Base-by-base conservation (phyloP, 2,888 invertebrate genomes). In the Pardosa pseudoannulata region DNA sequence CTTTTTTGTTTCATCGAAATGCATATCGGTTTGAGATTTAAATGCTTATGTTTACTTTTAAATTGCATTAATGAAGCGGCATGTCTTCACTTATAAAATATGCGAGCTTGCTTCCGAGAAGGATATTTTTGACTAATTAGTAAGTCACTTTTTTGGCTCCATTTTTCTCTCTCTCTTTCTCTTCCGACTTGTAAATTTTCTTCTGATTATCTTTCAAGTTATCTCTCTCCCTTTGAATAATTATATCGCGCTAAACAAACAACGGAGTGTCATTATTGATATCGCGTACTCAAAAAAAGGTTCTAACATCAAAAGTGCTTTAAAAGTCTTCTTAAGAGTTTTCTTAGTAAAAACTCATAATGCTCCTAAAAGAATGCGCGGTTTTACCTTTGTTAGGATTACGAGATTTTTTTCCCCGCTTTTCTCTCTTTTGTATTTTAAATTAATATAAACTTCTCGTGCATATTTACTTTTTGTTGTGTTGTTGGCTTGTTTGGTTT, bases 331-430 rank as follows among this genome's bases (percentile, higher is more conserved):
- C 72, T 36, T 72, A 83, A 83, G 76, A 75, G 76, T 83, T 76
- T 75, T 71, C 64, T 83, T 71, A 23, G 71, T 41, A 83, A 83
- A 83, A 83, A 83, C 76, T 76, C 76, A 76, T 76, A 83, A 73
- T 68, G 67, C 62, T 74, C 29, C 73, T 64, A 64, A 73, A 78
- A 73, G 85, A 78, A 85, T 79, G 79, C 79, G 85, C 74, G 74
- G 79, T 86, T 86, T 86, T 86, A 79, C 85, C 85, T 86, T 86
- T 85, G 83, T 85, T 78, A 78, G 83, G 83, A 85, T 85, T 85
- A 85, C 68, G 50, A 41, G 68, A 29, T 28, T 73, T 79, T 73
- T 76, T 56, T 56, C 56, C 62, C 76, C 36, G 7, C 50, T 64
- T 76, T 72, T 62, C 79, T 71, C 79, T 79, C 85, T 79, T 86